Base-by-base conservation (phyloP, 2,888 invertebrate species). In the Bombyx huttoni region DNA sequence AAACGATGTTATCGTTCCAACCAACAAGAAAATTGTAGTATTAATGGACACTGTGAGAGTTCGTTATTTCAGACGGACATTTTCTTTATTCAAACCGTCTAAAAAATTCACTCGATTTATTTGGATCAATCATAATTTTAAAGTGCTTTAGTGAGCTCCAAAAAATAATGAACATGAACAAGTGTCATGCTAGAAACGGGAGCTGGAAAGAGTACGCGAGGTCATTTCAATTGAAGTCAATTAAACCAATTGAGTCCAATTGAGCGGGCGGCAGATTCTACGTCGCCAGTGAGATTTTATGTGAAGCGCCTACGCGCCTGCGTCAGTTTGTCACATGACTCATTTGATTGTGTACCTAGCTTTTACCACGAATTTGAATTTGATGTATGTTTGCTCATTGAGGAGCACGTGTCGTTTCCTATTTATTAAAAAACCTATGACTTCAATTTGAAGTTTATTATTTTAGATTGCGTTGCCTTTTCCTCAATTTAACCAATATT, bases 171-270 rank as follows among this genome's bases (percentile, higher is more conserved):
- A 12, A 40, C 83, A 86, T 86, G 84, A 84, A 86, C 84, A 83
- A 85, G 82, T 86, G 87, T 85, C 83, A 80, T 73, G 75, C 81
- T 83, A 83, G 85, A 69, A 82, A 75, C 78, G 83, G 81, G 81
- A 80, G 82, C 73, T 76, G 71, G 77, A 80, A 83, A 75, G 85
- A 74, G 80, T 78, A 79, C 78, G 77, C 83, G 88, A 87, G 87
- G 88, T 87, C 87, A 84, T 87, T 81, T 81, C 87, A 88, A 88
- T 88, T 87, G 87, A 86, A 86, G 63, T 74, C 81, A 81, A 87
- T 88, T 87, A 83, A 85, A 85, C 69, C 86, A 88, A 88, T 88
- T 88, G 86, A 73, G 74, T 75, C 65, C 87, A 88, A 88, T 88
- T 88, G 86, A 87, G 73, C 76, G 74, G 63, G 80, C 85, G 82